phyloP scores from a whole-genome alignment of 2,113 vertebrate species.

The Phoxinus phoxinus region DNA sequence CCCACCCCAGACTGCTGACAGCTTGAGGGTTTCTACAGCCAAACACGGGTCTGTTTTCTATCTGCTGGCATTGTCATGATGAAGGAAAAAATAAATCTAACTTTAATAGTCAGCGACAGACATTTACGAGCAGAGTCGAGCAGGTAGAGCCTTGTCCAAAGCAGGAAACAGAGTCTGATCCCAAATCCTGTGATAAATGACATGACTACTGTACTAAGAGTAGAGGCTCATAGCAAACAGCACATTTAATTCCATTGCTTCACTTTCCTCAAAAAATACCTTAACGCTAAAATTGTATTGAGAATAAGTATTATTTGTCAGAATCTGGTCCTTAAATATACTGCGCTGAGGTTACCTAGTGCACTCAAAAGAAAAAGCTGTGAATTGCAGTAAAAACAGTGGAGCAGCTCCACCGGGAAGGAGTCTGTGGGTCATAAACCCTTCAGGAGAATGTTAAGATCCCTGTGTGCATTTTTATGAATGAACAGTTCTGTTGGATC shows the following conservation, averaged over 20 bases:
- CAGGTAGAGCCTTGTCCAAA: constrained; percentile 47
- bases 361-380: constrained; percentile 8
- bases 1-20: not conserved
- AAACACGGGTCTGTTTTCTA: constrained; percentile 16
- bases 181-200: constrained; percentile 40
- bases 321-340: not conserved
- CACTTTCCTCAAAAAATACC: not conserved
- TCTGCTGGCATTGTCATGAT: constrained; percentile 28
- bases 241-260: not conserved
- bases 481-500: constrained; percentile 12
- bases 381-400: constrained; percentile 23
- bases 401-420: not conserved
- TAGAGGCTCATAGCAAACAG: not conserved
- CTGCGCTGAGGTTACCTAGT: not conserved
- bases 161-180: constrained; percentile 35
- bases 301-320: not conserved
- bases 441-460: constrained; percentile 21
- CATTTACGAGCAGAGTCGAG: constrained; percentile 51
- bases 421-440: not conserved
- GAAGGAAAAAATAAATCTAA: constrained; percentile 50
- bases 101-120: constrained; percentile 50
- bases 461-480: constrained; percentile 25
- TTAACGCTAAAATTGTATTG: not conserved
- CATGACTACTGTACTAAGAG: constrained; percentile 4
- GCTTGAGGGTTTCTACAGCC: constrained; percentile 38